phyloP scores from a whole-genome alignment of 2,888 invertebrate species.

The Dysmachus trigonus region DNA sequence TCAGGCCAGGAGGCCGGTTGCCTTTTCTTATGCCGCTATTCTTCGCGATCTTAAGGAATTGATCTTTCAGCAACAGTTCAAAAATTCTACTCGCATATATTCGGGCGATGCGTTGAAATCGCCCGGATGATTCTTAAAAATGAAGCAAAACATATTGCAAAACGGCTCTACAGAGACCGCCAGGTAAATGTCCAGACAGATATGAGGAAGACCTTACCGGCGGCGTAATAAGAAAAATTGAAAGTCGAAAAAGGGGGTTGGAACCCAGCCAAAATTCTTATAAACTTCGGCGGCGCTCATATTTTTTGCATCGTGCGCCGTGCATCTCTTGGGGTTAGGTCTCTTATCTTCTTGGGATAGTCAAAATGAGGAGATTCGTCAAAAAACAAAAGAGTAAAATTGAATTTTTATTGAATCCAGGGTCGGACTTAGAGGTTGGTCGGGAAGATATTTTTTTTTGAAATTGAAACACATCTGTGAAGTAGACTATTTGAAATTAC shows the following conservation, averaged over 20 bases:
- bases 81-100: slow-evolving; percentile 34
- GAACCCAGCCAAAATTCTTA: slow-evolving; percentile 40
- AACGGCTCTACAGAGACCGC: slow-evolving; percentile 28
- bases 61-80: slow-evolving; percentile 42
- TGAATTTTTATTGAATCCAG: slow-evolving; percentile 35
- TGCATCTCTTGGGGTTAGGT: neutral
- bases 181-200: slow-evolving; percentile 40
- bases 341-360: slow-evolving; percentile 22
- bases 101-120: slow-evolving; percentile 33
- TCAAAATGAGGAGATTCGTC: slow-evolving; percentile 1
- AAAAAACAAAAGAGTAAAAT: slow-evolving; percentile 20
- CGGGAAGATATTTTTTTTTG: neutral
- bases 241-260: slow-evolving; percentile 39
- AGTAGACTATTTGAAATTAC: no score
- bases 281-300: slow-evolving; percentile 40
- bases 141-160: neutral
- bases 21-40: slow-evolving; percentile 28
- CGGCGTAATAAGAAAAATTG: slow-evolving; percentile 42
- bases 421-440: neutral
- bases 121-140: neutral
- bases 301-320: slow-evolving; percentile 1
- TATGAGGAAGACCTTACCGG: slow-evolving; percentile 39
- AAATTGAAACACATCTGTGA: neutral
- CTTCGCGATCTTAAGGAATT: slow-evolving; percentile 30
- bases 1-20: slow-evolving; percentile 31